A percentile compares a stretch with the other conserved stretches of the same genome.
Conservation (phyloP, 1,140 invertebrate species). For the Plectus sambesii region DNA sequence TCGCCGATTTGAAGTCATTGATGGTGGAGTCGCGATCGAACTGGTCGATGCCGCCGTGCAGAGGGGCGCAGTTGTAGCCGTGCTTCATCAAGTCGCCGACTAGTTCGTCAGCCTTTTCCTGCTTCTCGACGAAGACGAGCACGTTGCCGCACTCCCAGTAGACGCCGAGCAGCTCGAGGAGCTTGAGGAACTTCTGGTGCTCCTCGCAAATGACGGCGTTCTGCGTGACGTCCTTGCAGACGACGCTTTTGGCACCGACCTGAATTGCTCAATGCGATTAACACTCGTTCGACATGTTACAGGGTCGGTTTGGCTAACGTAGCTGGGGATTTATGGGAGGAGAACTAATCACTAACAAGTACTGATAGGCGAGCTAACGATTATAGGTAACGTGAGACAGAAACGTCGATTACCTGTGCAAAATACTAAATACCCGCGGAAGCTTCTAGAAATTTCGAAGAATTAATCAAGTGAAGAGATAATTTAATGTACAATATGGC, state of each 20-base stretch:
- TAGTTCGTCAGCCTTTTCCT: conserved; percentile 85
- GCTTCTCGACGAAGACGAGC: conserved; percentile 97
- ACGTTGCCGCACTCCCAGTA: conserved; percentile 85
- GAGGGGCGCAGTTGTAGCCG: conserved; percentile 81
- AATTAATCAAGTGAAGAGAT: conserved; percentile 14
- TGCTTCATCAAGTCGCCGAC: conserved; percentile 92
- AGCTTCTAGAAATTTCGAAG: conserved; percentile 15
- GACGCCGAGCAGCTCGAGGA: conserved; percentile 82
- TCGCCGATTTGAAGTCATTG: conserved; percentile 88
- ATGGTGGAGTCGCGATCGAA: conserved; percentile 97
- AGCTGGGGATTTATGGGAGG: no score
- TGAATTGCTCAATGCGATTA: no score
- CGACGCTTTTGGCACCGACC: conserved; percentile 78
- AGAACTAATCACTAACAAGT: no score
- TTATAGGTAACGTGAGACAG: no score
- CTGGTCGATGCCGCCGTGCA: conserved; percentile 98
- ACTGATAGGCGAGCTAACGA: no score
- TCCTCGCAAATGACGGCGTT: conserved; percentile 86
- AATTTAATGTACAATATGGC: conserved; percentile 11
- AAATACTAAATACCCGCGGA: no score
- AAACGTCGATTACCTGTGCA: no score
- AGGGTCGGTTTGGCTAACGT: no score
- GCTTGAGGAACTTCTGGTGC: conserved; percentile 82
- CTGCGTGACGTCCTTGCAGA: conserved; percentile 96
- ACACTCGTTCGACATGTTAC: no score